These are phyloP conservation scores for Neodiprion pinetum DNA, from an alignment of 1,140 invertebrate species.

Conservation along the genomic window DNA sequence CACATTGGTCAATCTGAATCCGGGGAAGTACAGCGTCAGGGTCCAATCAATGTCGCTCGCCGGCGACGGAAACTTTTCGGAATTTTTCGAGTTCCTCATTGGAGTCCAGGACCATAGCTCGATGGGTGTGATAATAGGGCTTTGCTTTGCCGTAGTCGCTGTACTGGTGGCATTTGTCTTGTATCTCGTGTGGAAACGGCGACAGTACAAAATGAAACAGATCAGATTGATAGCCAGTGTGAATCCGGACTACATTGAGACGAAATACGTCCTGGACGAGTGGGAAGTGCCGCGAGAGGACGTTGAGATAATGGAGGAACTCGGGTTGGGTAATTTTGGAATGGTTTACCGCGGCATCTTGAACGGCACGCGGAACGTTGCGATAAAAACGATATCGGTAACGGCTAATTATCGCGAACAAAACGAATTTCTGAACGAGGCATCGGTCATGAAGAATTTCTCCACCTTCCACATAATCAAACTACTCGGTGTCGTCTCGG, in stretches of 20 bases:
- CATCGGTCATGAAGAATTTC: constrained; percentile 71
- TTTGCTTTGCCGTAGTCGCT: constrained; percentile 16
- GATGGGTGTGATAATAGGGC: constrained; percentile 23
- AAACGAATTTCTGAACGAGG: constrained; percentile 71
- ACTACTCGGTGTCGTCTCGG: constrained; percentile 75
- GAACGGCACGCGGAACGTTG: constrained; percentile 61
- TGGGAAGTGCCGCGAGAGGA: constrained; percentile 73
- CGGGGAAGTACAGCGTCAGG: constrained; percentile 71
- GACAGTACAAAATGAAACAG: constrained; percentile 35
- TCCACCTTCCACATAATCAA: constrained; percentile 70
- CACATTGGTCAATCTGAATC: constrained; percentile 53
- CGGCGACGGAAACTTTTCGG: constrained; percentile 64
- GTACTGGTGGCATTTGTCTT: neutral
- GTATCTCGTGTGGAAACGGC: constrained; percentile 21
- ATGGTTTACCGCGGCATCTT: constrained; percentile 69
- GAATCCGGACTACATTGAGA: constrained; percentile 57
- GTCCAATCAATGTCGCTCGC: constrained; percentile 71
- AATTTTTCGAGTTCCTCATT: constrained; percentile 36
- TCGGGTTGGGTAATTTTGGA: constrained; percentile 77
- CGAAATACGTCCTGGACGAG: constrained; percentile 67
- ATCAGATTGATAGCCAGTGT: constrained; percentile 51
- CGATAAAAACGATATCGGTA: constrained; percentile 73
- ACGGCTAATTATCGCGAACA: constrained; percentile 62
- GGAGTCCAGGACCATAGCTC: constrained; percentile 27
- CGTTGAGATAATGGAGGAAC: constrained; percentile 63